Percentiles rank a stretch among this genome's conserved stretches.
Evolutionary conservation across 2,797 vertebrate genomes (phyloP).

Genomic region (Morelia viridis): DNA sequence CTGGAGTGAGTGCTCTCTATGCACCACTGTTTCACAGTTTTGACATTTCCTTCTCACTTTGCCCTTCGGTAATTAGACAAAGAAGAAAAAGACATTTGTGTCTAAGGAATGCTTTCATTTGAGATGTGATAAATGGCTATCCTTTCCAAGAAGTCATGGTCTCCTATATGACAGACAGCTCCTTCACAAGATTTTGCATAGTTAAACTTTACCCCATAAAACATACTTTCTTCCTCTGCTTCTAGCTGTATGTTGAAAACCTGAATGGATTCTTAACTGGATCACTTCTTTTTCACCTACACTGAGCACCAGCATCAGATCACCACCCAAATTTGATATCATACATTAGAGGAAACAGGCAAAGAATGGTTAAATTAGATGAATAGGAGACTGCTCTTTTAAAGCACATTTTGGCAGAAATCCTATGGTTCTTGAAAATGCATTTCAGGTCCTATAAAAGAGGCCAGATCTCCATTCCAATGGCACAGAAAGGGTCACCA

Average conservation of each 20-base stretch:
- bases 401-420: not conserved
- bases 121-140: conserved; percentile 93
- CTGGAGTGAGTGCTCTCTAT: conserved; percentile 83
- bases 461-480: not conserved
- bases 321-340: not conserved
- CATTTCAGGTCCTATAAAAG: not conserved
- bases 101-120: conserved; percentile 91
- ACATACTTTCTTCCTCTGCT: conserved; percentile 73
- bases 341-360: not conserved
- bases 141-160: conserved; percentile 83
- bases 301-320: not conserved
- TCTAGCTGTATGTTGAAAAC: conserved; percentile 52
- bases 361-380: not conserved
- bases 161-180: conserved; percentile 81
- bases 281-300: conserved; percentile 28
- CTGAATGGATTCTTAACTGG: conserved; percentile 25
- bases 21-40: conserved; percentile 81
- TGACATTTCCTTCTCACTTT: conserved; percentile 87
- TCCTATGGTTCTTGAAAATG: not conserved
- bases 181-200: conserved; percentile 82
- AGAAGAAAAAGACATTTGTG: conserved; percentile 90
- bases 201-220: conserved; percentile 77
- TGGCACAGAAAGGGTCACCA: not conserved
- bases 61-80: conserved; percentile 88
- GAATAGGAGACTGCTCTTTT: not conserved